These are phyloP conservation scores for Aurelia sp. DNA, from an alignment of 30 jellyfish, hydroid and myxozoan species.

Conservation along the genomic window DNA sequence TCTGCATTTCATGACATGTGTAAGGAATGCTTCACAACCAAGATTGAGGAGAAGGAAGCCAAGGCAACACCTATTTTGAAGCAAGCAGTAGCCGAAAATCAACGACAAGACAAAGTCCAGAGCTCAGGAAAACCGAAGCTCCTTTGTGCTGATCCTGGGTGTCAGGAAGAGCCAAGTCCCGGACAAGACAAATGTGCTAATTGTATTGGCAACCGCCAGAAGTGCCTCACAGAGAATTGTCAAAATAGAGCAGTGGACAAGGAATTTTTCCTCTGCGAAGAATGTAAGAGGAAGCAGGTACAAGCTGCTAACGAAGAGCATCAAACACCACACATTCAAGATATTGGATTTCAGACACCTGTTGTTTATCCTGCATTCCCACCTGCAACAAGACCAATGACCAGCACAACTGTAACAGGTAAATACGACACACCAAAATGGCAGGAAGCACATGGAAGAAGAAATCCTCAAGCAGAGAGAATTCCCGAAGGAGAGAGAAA, in stretches of 20 bases:
- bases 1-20: slow-evolving; percentile 23
- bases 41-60: background rate
- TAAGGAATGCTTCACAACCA: slow-evolving; percentile 7
- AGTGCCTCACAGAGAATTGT: slow-evolving; percentile 63
- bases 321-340: background rate
- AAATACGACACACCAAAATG: slow-evolving; percentile 26
- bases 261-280: slow-evolving; percentile 37
- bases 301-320: slow-evolving; percentile 4
- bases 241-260: slow-evolving; percentile 28
- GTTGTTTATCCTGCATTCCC: slow-evolving; percentile 29
- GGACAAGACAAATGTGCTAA: slow-evolving; percentile 38
- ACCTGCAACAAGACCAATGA: background rate
- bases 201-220: slow-evolving; percentile 2
- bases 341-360: slow-evolving; percentile 28
- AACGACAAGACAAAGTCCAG: background rate
- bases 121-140: background rate
- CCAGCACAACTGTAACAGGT: background rate
- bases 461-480: background rate
- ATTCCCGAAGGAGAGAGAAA: no score
- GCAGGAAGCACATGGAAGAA: slow-evolving; percentile 10
- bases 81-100: background rate
- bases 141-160: slow-evolving; percentile 69
- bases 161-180: slow-evolving; percentile 43
- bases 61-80: background rate
- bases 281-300: slow-evolving; percentile 37